Evolutionary conservation across 2,113 vertebrate species (phyloP).

Genomic region (Syngnathus typhle): DNA sequence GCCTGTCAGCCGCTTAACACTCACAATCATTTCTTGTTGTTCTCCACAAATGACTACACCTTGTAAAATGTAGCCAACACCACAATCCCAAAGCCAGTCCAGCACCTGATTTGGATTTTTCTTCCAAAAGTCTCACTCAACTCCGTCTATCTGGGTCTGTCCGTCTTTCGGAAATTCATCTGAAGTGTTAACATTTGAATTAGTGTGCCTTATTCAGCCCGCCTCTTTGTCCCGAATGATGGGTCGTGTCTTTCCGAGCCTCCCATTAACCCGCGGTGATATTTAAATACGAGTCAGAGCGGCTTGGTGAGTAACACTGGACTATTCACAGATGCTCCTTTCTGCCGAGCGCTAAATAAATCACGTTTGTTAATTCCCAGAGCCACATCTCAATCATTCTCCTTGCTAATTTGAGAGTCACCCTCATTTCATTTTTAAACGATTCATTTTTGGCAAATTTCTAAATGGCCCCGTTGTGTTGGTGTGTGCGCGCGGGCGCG

Average conservation of each 20-base stretch:
- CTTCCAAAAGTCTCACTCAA: slow-evolving; percentile 15
- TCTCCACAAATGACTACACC: slow-evolving; percentile 76
- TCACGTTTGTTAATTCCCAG: slow-evolving; percentile 82
- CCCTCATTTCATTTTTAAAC: slow-evolving; percentile 92
- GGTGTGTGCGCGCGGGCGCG: slow-evolving; percentile 45
- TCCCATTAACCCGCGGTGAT: slow-evolving; percentile 45
- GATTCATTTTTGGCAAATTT: slow-evolving; percentile 96
- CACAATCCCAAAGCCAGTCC: slow-evolving; percentile 69
- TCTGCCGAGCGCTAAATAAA: slow-evolving; percentile 82
- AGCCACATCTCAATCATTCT: slow-evolving; percentile 92
- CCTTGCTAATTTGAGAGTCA: slow-evolving; percentile 95
- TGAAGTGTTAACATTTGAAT: neutral
- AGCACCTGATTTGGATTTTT: slow-evolving; percentile 48
- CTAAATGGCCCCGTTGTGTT: slow-evolving; percentile 93
- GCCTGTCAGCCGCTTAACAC: slow-evolving; percentile 78
- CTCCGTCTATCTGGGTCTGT: neutral
- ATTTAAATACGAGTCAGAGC: slow-evolving; percentile 70
- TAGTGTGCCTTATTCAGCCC: neutral
- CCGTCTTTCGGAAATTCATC: neutral
- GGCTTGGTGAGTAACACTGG: slow-evolving; percentile 56
- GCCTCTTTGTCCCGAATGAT: neutral
- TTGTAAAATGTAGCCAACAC: slow-evolving; percentile 69
- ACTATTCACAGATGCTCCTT: slow-evolving; percentile 80
- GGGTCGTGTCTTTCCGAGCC: slow-evolving; percentile 34
- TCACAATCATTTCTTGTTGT: slow-evolving; percentile 71